Evolutionary conservation across 2,797 vertebrate species (phyloP).

Genomic region (Percopsis omiscomaycus): DNA sequence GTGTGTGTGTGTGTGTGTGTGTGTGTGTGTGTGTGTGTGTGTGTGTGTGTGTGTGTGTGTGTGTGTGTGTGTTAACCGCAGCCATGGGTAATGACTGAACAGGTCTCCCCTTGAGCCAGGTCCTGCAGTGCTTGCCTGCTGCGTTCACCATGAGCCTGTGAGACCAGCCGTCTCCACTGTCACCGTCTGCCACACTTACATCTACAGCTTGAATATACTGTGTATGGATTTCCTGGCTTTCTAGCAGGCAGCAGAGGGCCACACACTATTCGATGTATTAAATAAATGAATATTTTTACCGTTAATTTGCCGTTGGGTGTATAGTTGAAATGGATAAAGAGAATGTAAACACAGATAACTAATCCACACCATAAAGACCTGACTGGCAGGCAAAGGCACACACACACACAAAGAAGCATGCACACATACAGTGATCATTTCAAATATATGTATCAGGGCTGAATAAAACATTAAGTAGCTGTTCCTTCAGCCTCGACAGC

Average conservation of each 20-base stretch:
- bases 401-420: neutral
- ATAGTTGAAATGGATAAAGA: neutral
- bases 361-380: too few relatives aligned
- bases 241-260: conserved; percentile 7
- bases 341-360: neutral
- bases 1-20: too few relatives aligned
- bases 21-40: too few relatives aligned
- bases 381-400: neutral
- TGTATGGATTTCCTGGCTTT: conserved; percentile 20
- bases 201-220: conserved; percentile 31
- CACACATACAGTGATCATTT: neutral
- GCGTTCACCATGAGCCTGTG: conserved; percentile 59
- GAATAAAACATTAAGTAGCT: neutral
- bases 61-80: too few relatives aligned
- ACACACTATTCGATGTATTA: conserved; percentile 6
- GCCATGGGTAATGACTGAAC: neutral
- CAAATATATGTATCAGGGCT: neutral
- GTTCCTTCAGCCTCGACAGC: too few relatives aligned
- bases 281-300: neutral
- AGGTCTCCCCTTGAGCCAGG: conserved; percentile 50
- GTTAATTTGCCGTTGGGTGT: neutral
- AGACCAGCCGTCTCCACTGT: conserved; percentile 64
- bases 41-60: too few relatives aligned
- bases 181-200: conserved; percentile 59
- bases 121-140: conserved; percentile 56